These are phyloP conservation scores for Eledona agricola DNA, from an alignment of 2,888 invertebrate species.

Conservation along the genomic window DNA sequence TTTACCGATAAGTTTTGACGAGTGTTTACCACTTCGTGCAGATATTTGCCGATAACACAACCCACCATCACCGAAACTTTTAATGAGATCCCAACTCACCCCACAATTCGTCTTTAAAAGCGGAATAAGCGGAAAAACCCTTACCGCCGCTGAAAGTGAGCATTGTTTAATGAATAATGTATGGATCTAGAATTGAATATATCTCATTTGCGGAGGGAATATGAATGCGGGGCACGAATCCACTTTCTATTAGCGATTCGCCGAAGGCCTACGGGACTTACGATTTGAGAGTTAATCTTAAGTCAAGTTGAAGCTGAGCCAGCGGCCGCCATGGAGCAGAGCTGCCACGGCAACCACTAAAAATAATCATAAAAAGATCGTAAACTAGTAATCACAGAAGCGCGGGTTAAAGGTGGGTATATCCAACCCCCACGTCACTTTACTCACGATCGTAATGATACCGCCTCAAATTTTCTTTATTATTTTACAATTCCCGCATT, in stretches of 20 bases:
- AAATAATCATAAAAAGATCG: slow-evolving; percentile 46
- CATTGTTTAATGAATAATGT: slow-evolving; percentile 28
- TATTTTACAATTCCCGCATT: too few species aligned
- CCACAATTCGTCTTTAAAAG: slow-evolving; percentile 6
- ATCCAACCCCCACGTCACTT: too few species aligned
- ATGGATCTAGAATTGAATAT: slow-evolving; percentile 33
- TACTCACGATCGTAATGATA: too few species aligned
- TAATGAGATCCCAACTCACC: slow-evolving; percentile 23
- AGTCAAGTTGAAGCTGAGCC: slow-evolving; percentile 39
- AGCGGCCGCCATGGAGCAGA: slow-evolving; percentile 26
- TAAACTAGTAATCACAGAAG: slow-evolving; percentile 43
- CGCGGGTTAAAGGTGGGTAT: slow-evolving; percentile 3
- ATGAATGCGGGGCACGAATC: slow-evolving; percentile 32
- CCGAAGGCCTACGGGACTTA: slow-evolving; percentile 31
- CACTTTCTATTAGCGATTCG: slow-evolving; percentile 36
- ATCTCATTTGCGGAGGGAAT: slow-evolving; percentile 34
- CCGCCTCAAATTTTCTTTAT: too few species aligned
- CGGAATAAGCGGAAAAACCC: neutral
- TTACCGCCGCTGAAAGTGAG: neutral
- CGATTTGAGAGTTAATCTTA: slow-evolving; percentile 38
- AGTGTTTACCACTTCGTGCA: slow-evolving; percentile 20
- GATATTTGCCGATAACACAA: slow-evolving; percentile 18
- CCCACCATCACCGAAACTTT: slow-evolving; percentile 18
- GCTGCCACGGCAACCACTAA: slow-evolving; percentile 40
- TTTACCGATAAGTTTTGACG: slow-evolving; percentile 19